Base-by-base conservation (phyloP, 2,888 invertebrate species). In the Tiphia femorata region DNA sequence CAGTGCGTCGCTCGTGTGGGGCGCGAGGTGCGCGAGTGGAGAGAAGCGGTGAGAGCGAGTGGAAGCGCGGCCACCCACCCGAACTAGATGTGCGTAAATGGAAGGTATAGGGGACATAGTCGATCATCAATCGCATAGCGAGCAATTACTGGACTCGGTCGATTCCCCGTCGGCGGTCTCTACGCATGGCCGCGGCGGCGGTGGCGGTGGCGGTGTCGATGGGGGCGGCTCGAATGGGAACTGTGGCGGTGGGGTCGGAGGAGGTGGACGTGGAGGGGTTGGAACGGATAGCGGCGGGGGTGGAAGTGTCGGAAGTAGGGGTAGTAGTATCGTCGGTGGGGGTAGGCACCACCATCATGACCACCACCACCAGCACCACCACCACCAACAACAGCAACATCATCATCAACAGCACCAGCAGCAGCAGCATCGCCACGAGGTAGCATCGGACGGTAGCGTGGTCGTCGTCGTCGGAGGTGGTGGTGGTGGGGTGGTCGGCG, bases 81-180 rank as follows among this genome's bases (percentile, higher is more conserved):
- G 72, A 79, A 78, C 80, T 80, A 78, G 77, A 82, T 82, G 83
- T 78, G 79, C 79, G 81, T 82, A 79, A 79, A 84, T 84, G 84
- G 84, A 84, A 81, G 82, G 81, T 78, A 80, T 84, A 83, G 83
- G 79, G 77, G 82, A 82, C 80, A 84, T 83, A 80, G 78, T 79
- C 82, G 83, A 84, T 78, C 84, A 77, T 82, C 81, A 80, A 77
- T 78, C 81, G 79, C 82, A 79, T 78, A 82, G 81, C 78, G 81
- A 82, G 80, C 81, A 79, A 78, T 80, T 81, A 78, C 76, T 84
- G 76, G 84, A 84, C 76, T 79, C 84, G 82, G 84, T 85, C 82
- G 85, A 85, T 84, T 84, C 84, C 63, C 79, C 81, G 66, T 65
- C 60, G 64, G 70, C 68, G 58, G 62, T 64, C 23, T 71, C 70